phyloP scores from a whole-genome alignment of 2,888 invertebrate species.

The Psylliodes chrysocephalus region DNA sequence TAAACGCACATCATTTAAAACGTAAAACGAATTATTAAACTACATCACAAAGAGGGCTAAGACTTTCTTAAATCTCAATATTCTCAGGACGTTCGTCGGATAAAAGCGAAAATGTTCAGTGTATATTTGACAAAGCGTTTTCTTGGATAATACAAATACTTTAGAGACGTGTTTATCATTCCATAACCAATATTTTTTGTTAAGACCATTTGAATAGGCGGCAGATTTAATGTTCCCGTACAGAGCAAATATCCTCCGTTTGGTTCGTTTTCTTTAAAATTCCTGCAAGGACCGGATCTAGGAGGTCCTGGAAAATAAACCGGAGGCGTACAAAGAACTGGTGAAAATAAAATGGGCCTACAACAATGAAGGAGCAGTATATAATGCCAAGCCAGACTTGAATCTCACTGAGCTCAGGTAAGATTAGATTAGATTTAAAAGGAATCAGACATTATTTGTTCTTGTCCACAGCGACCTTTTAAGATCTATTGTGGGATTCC shows the following conservation, averaged over 20 bases:
- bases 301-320: too few species aligned
- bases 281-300: not conserved
- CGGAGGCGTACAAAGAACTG: too few species aligned
- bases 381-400: too few species aligned
- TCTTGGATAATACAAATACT: constrained; percentile 6
- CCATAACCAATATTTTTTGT: constrained; percentile 6
- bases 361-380: too few species aligned
- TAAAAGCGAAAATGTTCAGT: not conserved
- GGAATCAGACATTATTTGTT: too few species aligned
- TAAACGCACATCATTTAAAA: not conserved
- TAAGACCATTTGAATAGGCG: not conserved
- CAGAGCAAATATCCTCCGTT: not conserved
- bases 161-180: constrained; percentile 6
- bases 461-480: too few species aligned
- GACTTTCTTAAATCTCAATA: not conserved
- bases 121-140: not conserved
- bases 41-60: not conserved
- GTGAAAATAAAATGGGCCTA: too few species aligned
- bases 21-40: not conserved
- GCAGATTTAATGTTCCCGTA: constrained; percentile 1
- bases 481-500: too few species aligned
- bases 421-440: too few species aligned
- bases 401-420: too few species aligned
- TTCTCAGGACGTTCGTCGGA: not conserved
- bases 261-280: not conserved